These are phyloP conservation scores for Loripinus fragilis DNA, from an alignment of 2,888 invertebrate species.

Conservation along the genomic window DNA sequence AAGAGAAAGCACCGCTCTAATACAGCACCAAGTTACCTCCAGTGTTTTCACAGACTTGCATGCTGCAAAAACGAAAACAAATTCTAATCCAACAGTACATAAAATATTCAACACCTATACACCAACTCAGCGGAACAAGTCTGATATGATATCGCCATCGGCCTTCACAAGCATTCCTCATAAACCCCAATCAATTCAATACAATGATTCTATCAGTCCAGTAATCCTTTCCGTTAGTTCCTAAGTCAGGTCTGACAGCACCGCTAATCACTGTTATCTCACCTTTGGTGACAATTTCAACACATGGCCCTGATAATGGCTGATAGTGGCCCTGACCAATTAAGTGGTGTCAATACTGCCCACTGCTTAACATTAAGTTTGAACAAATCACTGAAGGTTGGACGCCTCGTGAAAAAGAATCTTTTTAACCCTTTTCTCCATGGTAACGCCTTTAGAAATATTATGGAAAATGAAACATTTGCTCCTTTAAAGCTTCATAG, in stretches of 20 bases:
- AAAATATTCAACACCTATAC: slow-evolving; percentile 10
- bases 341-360: background rate
- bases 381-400: too few species aligned
- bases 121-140: background rate
- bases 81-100: background rate
- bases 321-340: background rate
- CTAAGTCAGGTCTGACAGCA: background rate
- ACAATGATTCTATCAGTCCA: slow-evolving; percentile 6
- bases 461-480: too few species aligned
- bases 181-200: slow-evolving; percentile 12
- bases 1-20: background rate
- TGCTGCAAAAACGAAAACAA: background rate
- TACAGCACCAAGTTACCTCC: background rate
- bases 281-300: slow-evolving; percentile 7
- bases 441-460: too few species aligned
- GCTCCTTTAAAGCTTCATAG: too few species aligned
- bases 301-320: background rate
- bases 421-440: background rate
- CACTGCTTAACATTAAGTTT: too few species aligned
- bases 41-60: background rate
- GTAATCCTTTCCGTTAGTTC: background rate
- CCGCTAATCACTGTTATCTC: slow-evolving; percentile 4
- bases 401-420: too few species aligned
- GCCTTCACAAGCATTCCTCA: background rate
- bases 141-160: slow-evolving; percentile 3